These are phyloP conservation scores for Megalopta genalis DNA, from an alignment of 1,140 invertebrate genomes.

Conservation along the genomic window DNA sequence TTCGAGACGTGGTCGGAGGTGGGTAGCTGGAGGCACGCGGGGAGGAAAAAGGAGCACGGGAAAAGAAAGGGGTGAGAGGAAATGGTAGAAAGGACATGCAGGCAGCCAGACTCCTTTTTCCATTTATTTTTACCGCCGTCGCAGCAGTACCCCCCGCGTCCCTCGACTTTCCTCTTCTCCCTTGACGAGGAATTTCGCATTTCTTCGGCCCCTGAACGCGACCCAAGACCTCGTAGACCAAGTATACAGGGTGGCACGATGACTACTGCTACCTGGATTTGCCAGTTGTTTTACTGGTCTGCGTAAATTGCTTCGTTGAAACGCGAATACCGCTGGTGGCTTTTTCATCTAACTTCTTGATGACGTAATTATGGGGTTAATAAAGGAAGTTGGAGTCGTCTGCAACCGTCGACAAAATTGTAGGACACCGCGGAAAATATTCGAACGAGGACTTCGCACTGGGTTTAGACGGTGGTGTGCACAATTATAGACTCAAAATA, in stretches of 20 bases:
- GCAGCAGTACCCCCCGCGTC: background rate
- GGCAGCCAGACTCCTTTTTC: slow-evolving; percentile 53
- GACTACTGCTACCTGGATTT: slow-evolving; percentile 18
- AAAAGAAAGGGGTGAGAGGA: slow-evolving; percentile 40
- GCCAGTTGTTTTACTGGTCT: background rate
- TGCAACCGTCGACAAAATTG: too few species aligned
- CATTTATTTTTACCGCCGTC: slow-evolving; percentile 71
- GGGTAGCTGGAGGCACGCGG: slow-evolving; percentile 14
- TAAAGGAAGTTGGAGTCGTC: background rate
- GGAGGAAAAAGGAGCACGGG: slow-evolving; percentile 17
- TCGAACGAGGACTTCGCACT: too few species aligned
- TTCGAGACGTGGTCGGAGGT: slow-evolving; percentile 4
- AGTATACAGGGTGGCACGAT: slow-evolving; percentile 18
- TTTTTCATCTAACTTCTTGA: slow-evolving; percentile 7
- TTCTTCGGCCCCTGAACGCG: slow-evolving; percentile 68
- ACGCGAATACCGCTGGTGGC: slow-evolving; percentile 27
- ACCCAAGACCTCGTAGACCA: slow-evolving; percentile 17
- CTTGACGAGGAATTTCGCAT: slow-evolving; percentile 72
- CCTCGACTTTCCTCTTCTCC: slow-evolving; percentile 5
- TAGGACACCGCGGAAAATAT: too few species aligned
- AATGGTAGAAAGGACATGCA: background rate
- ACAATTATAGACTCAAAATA: too few species aligned
- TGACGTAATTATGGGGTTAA: background rate
- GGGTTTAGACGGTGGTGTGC: too few species aligned
- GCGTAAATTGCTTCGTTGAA: slow-evolving; percentile 16